phyloP scores from a whole-genome alignment of 2,113 vertebrate genomes.

The Mellivora capensis region DNA sequence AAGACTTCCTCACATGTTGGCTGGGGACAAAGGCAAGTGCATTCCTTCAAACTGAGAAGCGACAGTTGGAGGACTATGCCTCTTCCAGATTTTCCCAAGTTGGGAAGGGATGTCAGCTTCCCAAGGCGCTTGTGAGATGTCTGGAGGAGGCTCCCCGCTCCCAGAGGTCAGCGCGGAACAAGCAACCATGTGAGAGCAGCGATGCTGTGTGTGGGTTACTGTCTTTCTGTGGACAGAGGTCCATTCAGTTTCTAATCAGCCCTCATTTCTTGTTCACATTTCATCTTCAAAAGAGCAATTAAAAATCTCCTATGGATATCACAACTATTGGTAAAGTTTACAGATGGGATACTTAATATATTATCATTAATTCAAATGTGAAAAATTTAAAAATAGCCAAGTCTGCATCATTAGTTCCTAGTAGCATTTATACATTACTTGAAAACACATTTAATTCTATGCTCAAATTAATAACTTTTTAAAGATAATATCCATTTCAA shows the following conservation, averaged over 20 bases:
- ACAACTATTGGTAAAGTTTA: background rate
- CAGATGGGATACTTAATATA: background rate
- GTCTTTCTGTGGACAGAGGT: background rate
- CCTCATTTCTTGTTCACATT: background rate
- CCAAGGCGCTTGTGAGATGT: background rate
- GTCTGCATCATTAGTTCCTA: background rate
- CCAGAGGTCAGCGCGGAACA: background rate
- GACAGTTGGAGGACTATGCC: background rate
- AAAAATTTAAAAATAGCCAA: slow-evolving; percentile 19
- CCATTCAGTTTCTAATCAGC: background rate
- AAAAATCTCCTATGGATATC: background rate
- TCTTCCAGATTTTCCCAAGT: background rate
- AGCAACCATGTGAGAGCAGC: accelerated
- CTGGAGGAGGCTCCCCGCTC: background rate
- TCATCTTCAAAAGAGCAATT: background rate
- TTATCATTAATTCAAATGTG: background rate
- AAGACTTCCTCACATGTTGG: background rate
- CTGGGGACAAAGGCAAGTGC: background rate
- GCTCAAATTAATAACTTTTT: background rate
- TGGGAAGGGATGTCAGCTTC: background rate
- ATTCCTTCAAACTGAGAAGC: background rate
- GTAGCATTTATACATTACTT: background rate
- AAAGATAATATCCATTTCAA: background rate
- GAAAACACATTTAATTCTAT: slow-evolving; percentile 34
- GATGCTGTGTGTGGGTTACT: background rate